phyloP scores from a whole-genome alignment of 1,140 invertebrate genomes.

The Armadillidium nasatum region DNA sequence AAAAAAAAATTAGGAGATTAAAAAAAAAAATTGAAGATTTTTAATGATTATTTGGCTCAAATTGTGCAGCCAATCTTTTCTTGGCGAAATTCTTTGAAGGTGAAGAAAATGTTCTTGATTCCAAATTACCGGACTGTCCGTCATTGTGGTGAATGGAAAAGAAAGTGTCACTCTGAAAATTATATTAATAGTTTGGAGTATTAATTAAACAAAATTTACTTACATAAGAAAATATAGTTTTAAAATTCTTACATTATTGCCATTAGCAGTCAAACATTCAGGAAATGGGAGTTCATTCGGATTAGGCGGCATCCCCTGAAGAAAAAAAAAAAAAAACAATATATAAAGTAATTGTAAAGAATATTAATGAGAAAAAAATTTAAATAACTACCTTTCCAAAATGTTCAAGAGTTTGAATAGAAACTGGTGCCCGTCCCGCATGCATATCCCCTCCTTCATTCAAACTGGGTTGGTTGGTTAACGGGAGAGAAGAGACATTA shows the following conservation, averaged over 20 bases:
- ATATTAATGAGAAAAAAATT: background rate
- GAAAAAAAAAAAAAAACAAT: too few relatives aligned
- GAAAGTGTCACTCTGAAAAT: background rate
- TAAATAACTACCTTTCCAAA: background rate
- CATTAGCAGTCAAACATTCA: background rate
- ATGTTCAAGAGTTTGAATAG: background rate
- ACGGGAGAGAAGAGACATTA: background rate
- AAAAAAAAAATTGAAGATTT: background rate
- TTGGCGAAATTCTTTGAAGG: slow-evolving; percentile 6
- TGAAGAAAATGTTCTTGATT: background rate
- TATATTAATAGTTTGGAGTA: background rate
- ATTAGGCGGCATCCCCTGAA: background rate
- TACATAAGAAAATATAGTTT: too few relatives aligned
- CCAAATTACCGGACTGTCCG: background rate
- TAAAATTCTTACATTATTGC: background rate
- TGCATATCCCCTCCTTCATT: background rate
- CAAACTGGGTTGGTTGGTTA: background rate
- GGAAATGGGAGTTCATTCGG: background rate
- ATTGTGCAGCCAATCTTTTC: background rate
- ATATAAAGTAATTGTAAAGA: too few relatives aligned
- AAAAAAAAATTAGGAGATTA: background rate
- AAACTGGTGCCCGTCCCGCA: background rate
- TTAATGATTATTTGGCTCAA: background rate
- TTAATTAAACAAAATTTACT: too few relatives aligned
- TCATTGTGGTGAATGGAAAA: background rate